Base-by-base conservation (phyloP, 1,140 invertebrate genomes). In the Dermatophagoides farinae region DNA sequence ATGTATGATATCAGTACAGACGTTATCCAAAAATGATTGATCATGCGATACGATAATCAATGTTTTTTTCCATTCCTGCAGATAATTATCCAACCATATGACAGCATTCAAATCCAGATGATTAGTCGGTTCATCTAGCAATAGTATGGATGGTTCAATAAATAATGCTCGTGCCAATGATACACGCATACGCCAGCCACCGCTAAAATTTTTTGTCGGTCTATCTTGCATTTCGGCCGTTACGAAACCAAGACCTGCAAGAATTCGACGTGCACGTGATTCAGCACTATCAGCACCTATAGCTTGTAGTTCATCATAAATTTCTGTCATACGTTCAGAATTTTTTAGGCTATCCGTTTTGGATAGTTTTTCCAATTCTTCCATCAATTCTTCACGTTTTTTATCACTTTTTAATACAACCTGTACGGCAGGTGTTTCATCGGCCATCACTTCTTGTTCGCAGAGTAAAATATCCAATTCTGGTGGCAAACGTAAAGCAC, bases 1-100 rank as follows among this genome's bases (percentile, higher is more conserved):
- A 73, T 98, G 93, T 62, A 99, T 90, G 49, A 99, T 89, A 75
- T 99, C 95, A 64, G 96, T 96, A 71, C 93, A 97, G 5, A 99
- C 91, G 70, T 97, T 97, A 70, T 99, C 93, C 60, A 99, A 81
- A 76, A 99, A 99, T 68, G 89, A 93, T 72, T 97, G 92, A 76
- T 99, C 93, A 78, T 99, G 95, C 67, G 93, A 97, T 12, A 98
- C 93, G 61, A 99, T 86, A 4, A 98, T 70, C 1, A 98, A 73
- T 0, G 95, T 98, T 69, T 97, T 97, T 71, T 97, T 96, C 93
- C 93, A 99, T 1, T 78, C 80, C 78, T 97, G 90, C 16, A 98
- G 75, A 61, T 75, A 86, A 81, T 97, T 96, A 69, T 98, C 93
- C 12, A 98, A 76, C 95, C 95, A 99, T 77, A 97, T 97, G 53